Evolutionary conservation across 2,797 vertebrate species (phyloP).

Genomic region (Pteronotus mesoamericanus): DNA sequence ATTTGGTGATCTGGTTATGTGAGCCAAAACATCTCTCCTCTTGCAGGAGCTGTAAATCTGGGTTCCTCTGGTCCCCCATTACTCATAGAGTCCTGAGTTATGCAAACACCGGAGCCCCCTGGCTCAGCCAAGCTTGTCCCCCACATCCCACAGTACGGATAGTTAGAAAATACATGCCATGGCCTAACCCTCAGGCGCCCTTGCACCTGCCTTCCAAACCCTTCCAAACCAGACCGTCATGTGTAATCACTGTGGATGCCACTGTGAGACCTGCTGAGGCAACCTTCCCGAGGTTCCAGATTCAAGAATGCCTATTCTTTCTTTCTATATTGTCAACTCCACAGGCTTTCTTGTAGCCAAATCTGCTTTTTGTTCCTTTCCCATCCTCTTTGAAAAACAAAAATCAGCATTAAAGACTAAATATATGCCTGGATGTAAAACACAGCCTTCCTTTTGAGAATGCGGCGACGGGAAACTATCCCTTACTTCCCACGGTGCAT

Average conservation of each 20-base stretch:
- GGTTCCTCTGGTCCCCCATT: neutral
- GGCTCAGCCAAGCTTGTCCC: neutral
- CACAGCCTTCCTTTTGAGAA: neutral
- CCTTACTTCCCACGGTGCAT: rapidly evolving
- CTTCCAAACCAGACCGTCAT: neutral
- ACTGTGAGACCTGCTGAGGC: neutral
- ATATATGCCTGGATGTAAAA: neutral
- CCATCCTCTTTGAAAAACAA: neutral
- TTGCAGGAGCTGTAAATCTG: neutral
- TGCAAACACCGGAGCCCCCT: neutral
- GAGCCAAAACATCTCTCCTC: neutral
- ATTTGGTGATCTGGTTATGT: neutral
- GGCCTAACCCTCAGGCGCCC: neutral
- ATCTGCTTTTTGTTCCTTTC: neutral
- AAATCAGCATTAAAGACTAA: neutral
- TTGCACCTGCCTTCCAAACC: neutral
- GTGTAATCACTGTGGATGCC: rapidly evolving
- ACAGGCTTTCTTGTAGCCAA: neutral
- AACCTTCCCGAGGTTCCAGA: neutral
- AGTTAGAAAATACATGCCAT: neutral
- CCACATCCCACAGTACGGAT: neutral
- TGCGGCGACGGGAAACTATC: rapidly evolving
- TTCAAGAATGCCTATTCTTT: rapidly evolving
- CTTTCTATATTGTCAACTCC: neutral
- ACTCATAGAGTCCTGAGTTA: neutral